Base-by-base conservation (phyloP, 2,797 vertebrate species). In the Melanotaenia nigrans region DNA sequence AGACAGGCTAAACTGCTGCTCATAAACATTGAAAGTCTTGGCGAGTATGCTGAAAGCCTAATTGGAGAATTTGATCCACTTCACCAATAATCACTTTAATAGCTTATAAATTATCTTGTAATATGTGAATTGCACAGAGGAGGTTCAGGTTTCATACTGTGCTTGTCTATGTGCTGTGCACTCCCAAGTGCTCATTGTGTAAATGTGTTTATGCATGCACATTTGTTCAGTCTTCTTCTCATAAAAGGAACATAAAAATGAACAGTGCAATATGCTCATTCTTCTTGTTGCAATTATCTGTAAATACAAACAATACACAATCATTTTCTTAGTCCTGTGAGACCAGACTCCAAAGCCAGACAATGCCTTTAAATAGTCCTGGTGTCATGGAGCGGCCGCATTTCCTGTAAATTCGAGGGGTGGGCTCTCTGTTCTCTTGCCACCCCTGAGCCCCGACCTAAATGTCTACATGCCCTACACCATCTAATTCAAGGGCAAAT, bases 401-500 rank as follows among this genome's bases (percentile, higher is more conserved):
- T 92, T 93, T 94, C 92, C 93, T 85, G 90, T 94, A 94, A 94
- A 91, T 82, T 80, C 78, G 83, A 85, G 81, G 85, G 85, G 85
- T 75, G 83, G 89, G 85, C 85, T 90, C 77, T 85, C 73, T 77
- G 65, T 89, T 79, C 66, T 79, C 62, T 70, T 68, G 20, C 79
- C 59, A 74, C 81, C 81, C 72, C 64, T 82, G 47, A 85, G 69
- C 72, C 71, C 35, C 68, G 74, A 86, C 76, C 82, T 87, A 74
- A 89, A 89, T 76, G 81, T 88, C 86, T 89, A 73, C 83, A 86
- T 85, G 89, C 92, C 89, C 85, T 63, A 73, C 83, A 90, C 79
- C 87, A 83, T 94, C 87, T 92, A 89, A 93, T 92, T 93, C 90
- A 87, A 87, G 83, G 80, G 82, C 82, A 93, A 93, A 92, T 92